Base-by-base conservation (phyloP, 1,140 invertebrate species). In the Drosophila novamexicana region DNA sequence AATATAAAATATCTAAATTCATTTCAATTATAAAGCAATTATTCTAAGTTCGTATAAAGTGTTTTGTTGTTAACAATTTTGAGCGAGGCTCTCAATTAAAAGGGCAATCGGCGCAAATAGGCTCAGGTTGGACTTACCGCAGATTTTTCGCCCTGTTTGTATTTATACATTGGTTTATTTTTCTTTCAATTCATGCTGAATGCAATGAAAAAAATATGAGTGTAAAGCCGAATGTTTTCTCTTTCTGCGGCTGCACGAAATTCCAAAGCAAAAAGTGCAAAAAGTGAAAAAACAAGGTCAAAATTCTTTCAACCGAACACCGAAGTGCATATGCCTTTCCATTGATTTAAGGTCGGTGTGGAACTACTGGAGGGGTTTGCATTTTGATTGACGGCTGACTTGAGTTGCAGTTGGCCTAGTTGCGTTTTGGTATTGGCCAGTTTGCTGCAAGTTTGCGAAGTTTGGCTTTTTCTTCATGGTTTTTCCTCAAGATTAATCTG, bases 251-350 rank as follows among this genome's bases (percentile, higher is more conserved):
- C 54, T 7, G 40, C 34, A 22, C 7, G 56, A 59, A 67, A 61
- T 67, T 65, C 42, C 59, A 72, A 76, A 58, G 67, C 72, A 79
- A 83, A 84, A 14, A 14, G 14, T 14, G 14, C 73, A 47, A 49
- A 66, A 37, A 59, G 40, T 12, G 44, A 49, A 44, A 70, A 59
- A 50, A 45, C 42, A 73, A 47, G 49, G 8, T 42, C 9, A 18
- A 10, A 36, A 18, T 8, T 32, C 50, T 32, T 32, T 7, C 34
- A 53, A 44, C 42, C 5, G 9, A 57, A 34, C 70, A 61, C 34
- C 70, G 70, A 59, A 68, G 8, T 36, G 9, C 2, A 6, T 4
- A 39, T 63, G 37, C 58, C 50, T 62, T 74, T 37, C 16, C 7
- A 7, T 29, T 29, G 22, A 29, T 5, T 29, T 0, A 5, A 29